A percentile compares a stretch with the other conserved stretches of the same genome.
Evolutionary conservation across 2,797 vertebrate genomes (phyloP).

Genomic region (Phoeniculus purpureus): DNA sequence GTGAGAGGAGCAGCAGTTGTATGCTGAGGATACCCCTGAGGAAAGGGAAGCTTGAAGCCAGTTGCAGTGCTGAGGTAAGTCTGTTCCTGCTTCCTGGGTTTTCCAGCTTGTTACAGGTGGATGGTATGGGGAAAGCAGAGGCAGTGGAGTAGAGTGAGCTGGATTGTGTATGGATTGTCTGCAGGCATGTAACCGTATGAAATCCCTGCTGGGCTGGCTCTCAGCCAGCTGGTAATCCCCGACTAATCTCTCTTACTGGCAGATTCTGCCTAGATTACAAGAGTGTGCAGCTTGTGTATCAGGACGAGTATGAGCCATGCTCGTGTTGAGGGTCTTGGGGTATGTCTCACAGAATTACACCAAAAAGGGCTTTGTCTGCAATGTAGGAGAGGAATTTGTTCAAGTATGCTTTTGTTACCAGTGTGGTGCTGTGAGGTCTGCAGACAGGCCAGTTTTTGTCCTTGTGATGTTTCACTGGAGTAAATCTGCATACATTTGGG

Average conservation of each 20-base stretch:
- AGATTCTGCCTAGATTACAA: neutral
- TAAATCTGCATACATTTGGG: neutral
- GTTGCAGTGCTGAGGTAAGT: constrained; percentile 2
- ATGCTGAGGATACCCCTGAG: neutral
- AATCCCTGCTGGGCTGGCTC: neutral
- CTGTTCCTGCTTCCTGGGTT: neutral
- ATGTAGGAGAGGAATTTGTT: neutral
- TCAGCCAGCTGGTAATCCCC: neutral
- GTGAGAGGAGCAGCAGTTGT: neutral
- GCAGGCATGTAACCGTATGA: neutral
- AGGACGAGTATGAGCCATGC: rapidly evolving
- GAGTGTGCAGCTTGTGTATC: neutral
- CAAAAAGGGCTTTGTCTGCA: neutral
- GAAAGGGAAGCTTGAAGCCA: neutral
- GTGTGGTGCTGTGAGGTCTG: rapidly evolving
- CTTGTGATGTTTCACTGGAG: neutral
- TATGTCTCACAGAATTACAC: no score
- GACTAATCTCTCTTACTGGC: constrained; percentile 10
- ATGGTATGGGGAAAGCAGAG: neutral
- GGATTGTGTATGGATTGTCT: neutral
- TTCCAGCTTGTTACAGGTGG: rapidly evolving
- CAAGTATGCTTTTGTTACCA: neutral
- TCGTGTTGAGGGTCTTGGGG: rapidly evolving
- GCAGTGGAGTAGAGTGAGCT: neutral
- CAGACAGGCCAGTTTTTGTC: neutral